Evolutionary conservation across 1,140 invertebrate species (phyloP), one percentile per base, ranked within the genome.

Genomic region (Plodia interpunctella): DNA sequence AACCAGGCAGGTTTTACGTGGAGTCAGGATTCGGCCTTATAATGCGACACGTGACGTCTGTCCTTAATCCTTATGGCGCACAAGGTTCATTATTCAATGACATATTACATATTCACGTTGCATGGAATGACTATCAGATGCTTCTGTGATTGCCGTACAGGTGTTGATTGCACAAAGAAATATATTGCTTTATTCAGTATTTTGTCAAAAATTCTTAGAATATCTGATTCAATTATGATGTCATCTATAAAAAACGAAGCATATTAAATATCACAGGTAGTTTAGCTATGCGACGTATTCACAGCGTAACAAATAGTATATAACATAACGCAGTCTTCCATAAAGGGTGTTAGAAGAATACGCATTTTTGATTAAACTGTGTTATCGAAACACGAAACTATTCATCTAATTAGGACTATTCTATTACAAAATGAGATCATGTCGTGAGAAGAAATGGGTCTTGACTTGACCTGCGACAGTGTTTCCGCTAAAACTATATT

Each of bases 41-140:
- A 9, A 32, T 15, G 38, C 15, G 38, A n/a, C 38, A 44, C 38
- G 38, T 44, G 13, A 44, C 38, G 38, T 44, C 38, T 44, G 38
- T 44, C 38, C 38, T 44, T 44, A 44, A 15, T 44, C 38, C 38
- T 44, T 44, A 44, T 44, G 38, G 38, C 10, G 10, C 38, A 44
- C 38, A 44, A 44, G 38, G 38, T 44, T 44, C n/a, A 44, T 15
- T 44, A 44, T n/a, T 44, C 38, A 44, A 44, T 44, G 38, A 17
- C 15, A 15, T 15, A 44, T 15, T 44, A 44, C 15, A 15, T 15
- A 44, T 44, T 44, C 38, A 15, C 38, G 10, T 15, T 15, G 38
- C 10, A 44, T 15, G 6, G 21, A 25, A 25, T 25, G 6, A 25
- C 15, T 44, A 15, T 44, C 38, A 10, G 38, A 44, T 44, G 8